Conservation (phyloP, 2,113 vertebrate species). For the Megaceryle torquata region DNA sequence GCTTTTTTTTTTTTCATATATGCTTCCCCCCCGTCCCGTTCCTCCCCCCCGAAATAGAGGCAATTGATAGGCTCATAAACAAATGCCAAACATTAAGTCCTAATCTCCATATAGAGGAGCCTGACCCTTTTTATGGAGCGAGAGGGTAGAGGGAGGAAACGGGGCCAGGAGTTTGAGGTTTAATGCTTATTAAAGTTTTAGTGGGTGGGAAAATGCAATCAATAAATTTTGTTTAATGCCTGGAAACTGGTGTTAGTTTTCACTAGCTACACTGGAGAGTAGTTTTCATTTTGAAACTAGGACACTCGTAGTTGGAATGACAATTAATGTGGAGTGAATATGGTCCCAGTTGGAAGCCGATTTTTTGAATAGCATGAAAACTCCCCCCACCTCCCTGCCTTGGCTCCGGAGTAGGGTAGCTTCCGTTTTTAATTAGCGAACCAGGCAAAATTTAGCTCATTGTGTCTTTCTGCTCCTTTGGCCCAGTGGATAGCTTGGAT, state of each 20-base stretch:
- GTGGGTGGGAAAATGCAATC: conserved; percentile 61
- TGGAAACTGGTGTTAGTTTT: conserved; percentile 51
- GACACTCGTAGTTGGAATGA: conserved; percentile 90
- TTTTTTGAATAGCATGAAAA: conserved; percentile 66
- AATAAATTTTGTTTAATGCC: conserved; percentile 65
- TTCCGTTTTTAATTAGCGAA: conserved; percentile 75
- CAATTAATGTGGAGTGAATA: conserved; percentile 82
- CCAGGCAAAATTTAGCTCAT: conserved; percentile 65
- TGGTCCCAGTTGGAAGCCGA: conserved; percentile 73
- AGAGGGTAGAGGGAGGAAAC: conserved; percentile 13
- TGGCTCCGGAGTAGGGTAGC: conserved; percentile 55
- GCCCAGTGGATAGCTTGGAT: conserved; percentile 45
- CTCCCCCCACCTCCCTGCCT: conserved; percentile 28
- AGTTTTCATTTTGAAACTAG: conserved; percentile 84
- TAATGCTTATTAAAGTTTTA: conserved; percentile 67
- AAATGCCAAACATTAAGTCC: conserved; percentile 59
- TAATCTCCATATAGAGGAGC: conserved; percentile 58
- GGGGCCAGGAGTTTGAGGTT: conserved; percentile 37
- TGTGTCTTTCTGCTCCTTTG: conserved; percentile 61
- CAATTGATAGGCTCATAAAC: conserved; percentile 66
- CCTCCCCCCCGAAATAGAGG: neutral
- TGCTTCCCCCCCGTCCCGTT: neutral
- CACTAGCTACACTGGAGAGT: conserved; percentile 42
- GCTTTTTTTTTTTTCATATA: neutral
- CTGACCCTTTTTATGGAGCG: conserved; percentile 52